These are phyloP conservation scores for Conus ventricosus DNA, from an alignment of 1,140 invertebrate species.

Conservation along the genomic window DNA sequence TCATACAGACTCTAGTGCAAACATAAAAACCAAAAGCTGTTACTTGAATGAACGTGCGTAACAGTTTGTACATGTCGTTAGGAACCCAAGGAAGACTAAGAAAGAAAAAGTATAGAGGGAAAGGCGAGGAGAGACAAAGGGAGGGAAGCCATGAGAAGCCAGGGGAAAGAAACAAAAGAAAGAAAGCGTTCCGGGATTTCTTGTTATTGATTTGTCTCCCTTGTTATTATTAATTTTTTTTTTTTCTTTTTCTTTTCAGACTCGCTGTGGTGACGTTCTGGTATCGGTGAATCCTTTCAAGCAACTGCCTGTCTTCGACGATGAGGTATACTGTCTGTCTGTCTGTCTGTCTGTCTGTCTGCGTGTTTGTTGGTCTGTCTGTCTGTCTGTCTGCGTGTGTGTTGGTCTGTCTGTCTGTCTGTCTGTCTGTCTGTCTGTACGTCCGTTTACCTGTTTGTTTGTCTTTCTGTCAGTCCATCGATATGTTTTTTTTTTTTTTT, in stretches of 20 bases:
- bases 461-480: no score
- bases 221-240: neutral
- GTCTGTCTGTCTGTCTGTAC: no score
- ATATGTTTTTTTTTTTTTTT: neutral
- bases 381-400: no score
- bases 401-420: no score
- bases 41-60: neutral
- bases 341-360: no score
- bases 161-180: neutral
- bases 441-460: neutral
- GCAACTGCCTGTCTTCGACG: conserved; percentile 24
- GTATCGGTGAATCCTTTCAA: conserved; percentile 44
- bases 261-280: conserved; percentile 42
- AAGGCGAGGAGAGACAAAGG: neutral
- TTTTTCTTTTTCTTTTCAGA: conserved; percentile 34
- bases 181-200: neutral
- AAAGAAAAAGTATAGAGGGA: no score
- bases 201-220: neutral
- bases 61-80: neutral
- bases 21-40: no score
- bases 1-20: no score
- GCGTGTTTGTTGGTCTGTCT: neutral
- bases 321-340: neutral
- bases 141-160: neutral
- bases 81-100: neutral